Conservation (phyloP, 2,888 invertebrate genomes). For the Axea sp. region DNA sequence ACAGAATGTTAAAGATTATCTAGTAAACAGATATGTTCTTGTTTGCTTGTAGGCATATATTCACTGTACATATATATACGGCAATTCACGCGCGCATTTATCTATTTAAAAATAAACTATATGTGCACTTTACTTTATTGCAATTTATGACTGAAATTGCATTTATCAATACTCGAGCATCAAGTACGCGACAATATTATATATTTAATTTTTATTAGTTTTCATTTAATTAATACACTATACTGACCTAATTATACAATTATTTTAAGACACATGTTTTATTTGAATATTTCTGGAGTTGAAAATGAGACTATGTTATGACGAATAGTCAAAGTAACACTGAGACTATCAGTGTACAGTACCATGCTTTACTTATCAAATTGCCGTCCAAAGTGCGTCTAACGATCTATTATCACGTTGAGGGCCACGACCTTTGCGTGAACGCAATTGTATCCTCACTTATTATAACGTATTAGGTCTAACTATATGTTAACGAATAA, state of each 20-base stretch:
- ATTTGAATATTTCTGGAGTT: conserved; percentile 6
- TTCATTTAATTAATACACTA: background rate
- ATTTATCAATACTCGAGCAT: background rate
- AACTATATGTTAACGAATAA: no score
- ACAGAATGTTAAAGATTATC: conserved; percentile 58
- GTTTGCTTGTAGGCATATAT: conserved; percentile 6
- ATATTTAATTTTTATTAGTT: background rate
- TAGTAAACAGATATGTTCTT: conserved; percentile 28
- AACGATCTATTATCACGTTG: conserved; percentile 60
- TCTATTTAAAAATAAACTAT: conserved; percentile 35
- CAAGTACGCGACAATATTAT: background rate
- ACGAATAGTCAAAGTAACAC: conserved; percentile 75
- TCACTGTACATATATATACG: conserved; percentile 10
- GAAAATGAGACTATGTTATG: conserved; percentile 65
- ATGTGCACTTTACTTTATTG: conserved; percentile 21
- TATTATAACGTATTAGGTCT: conserved; percentile 27
- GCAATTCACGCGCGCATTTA: conserved; percentile 33
- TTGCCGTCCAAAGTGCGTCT: conserved; percentile 62
- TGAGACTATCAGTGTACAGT: conserved; percentile 71
- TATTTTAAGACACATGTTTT: conserved; percentile 43
- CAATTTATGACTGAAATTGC: conserved; percentile 24
- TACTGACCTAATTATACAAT: conserved; percentile 36
- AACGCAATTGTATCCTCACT: conserved; percentile 31
- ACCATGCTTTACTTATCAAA: conserved; percentile 74
- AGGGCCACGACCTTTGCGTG: conserved; percentile 63